Evolutionary conservation across 64 coral and sea anemone genomes (phyloP).

Genomic region (Pachyseris speciosa): DNA sequence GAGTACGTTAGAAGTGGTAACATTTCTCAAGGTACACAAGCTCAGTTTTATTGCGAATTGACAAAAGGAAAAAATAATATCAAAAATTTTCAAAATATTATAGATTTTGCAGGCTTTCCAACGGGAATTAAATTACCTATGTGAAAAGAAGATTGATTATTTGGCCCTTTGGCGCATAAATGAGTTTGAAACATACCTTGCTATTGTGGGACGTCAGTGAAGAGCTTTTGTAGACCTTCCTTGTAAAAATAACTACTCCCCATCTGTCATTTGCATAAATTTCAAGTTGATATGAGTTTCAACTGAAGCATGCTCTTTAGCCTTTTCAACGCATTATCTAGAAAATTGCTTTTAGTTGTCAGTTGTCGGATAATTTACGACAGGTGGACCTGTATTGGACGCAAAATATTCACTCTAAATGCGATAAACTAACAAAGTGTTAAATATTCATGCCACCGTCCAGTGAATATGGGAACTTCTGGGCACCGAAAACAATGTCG

Average conservation of each 20-base stretch:
- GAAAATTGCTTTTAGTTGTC: slow-evolving; percentile 34
- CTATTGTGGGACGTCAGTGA: neutral
- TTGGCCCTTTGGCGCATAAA: neutral
- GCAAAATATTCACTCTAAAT: neutral
- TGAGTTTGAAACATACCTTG: neutral
- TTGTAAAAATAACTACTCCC: neutral
- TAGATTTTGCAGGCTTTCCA: neutral
- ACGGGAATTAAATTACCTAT: neutral
- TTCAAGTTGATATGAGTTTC: neutral
- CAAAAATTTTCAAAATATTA: neutral
- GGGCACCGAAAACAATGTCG: neutral
- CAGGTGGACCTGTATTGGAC: neutral
- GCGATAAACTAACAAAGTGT: neutral
- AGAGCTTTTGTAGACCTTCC: neutral
- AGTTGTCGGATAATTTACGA: neutral
- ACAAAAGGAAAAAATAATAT: neutral
- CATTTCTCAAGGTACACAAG: neutral
- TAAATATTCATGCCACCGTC: neutral
- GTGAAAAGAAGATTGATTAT: neutral
- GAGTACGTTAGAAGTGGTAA: neutral
- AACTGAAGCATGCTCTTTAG: neutral
- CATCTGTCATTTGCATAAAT: neutral
- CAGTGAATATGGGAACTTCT: neutral
- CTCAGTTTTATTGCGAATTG: neutral
- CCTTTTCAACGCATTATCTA: slow-evolving; percentile 25